Evolutionary conservation across 2,888 invertebrate species (phyloP), one percentile per base, ranked within the genome.

Genomic region (Caenorhabditis sulstoni): DNA sequence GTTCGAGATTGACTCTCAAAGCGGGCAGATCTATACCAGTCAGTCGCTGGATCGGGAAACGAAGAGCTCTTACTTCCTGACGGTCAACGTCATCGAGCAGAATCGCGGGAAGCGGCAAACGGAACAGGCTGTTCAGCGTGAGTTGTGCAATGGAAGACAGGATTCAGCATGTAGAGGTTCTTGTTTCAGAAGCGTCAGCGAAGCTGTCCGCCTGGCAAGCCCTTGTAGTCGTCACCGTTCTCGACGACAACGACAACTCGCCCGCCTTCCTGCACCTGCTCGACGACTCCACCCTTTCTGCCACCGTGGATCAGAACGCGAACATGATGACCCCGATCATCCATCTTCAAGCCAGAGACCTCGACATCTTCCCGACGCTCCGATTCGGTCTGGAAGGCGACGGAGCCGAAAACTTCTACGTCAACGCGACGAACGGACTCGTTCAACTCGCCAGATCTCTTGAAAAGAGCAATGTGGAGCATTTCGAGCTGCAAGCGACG

Each of bases 191-290:
- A 58, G 79, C 85, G 16, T 74, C 83, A 49, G 76, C 83, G 18
- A 87, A 80, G 57, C 80, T 89, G 8, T 59, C 78, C 5, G n/a
- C 79, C 5, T 85, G 82, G 70, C 89, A 89, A 64, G 77, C 87
- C 0, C 74, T 90, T 3, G 85, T 89, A 4, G 82, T 88, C 4
- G 82, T 89, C 5, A 70, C 79, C 9, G 87, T 89, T 4, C 50
- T 86, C 4, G 88, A 89, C 57, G 85, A 85, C n/a, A 90, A 89
- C 74, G 89, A 89, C 83, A 89, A 90, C 45, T 49, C 83, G 4
- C 89, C 89, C 0, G 39, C 50, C 7, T 87, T 89, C 76, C 74
- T 81, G 1, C 82, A 84, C 45, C 64, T 87, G 9, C 83, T 75
- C 23, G 29, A 65, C 2, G 83, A 87, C 45, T 83, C 83, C 1